Base-by-base conservation (phyloP, 2,888 invertebrate genomes). In the Tortricodes alternella region DNA sequence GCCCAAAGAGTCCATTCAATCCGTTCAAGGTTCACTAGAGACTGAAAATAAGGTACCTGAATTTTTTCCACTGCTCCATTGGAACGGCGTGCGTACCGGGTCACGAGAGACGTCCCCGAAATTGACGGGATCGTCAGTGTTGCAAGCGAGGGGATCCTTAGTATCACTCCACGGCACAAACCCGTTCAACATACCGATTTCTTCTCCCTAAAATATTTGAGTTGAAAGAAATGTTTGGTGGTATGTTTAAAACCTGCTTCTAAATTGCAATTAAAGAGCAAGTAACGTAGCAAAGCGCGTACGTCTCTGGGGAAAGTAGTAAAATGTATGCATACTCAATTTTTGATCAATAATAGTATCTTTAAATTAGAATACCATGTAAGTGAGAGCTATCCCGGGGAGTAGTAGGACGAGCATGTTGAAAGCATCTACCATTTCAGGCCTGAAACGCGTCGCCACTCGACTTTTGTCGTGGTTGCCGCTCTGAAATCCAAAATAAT, bases 381-480 rank as follows among this genome's bases (percentile, higher is more conserved):
- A 98, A 4, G 96, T 95, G 15, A 97, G 92, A 1, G 95, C 94
- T 1, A 96, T 93, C 21, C 98, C 98, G 0, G 97, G 97, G n/a
- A 98, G 85, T 11, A 97, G 89, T 65, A 97, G 87, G 18, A 94
- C 92, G 32, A 98, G 77, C 95, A 97, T 96, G 74, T 96, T 96
- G 76, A 97, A 92, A 1, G 94, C 94, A 73, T 97, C 96, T 0
- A 94, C 93, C 60, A 94, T 89, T 52, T 92, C 92, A 1, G 84
- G 73, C 1, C 95, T 94, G 66, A 93, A 94, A 24, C 96, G 91
- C 0, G 94, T 91, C 0, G 94, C 94, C 2, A 94, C 90, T 60
- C 96, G 91, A 39, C 89, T 88, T 39, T 92, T 92, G 76, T 96
- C 96, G 62, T 96, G 96, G 74, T 95, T 96, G 38, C 96, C 96